These are phyloP conservation scores for Drosophila nigritarsus DNA, from an alignment of 2,888 invertebrate genomes.

Conservation along the genomic window DNA sequence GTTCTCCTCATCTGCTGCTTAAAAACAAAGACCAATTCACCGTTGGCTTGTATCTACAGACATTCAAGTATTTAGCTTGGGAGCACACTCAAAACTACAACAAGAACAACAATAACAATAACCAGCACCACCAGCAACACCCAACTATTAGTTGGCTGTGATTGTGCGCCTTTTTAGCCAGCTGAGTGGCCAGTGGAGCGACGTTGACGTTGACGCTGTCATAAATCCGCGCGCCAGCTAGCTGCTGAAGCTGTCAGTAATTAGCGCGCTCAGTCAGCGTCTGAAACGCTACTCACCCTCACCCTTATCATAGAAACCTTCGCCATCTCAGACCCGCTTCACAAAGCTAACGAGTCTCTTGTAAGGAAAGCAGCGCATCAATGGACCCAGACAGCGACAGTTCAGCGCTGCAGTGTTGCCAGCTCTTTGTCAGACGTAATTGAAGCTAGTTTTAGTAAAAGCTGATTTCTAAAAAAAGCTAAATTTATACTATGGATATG, in stretches of 20 bases:
- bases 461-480: not conserved
- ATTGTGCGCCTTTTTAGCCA: not conserved
- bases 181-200: constrained; percentile 41
- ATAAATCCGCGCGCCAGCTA: constrained; percentile 67
- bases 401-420: constrained; percentile 3
- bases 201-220: constrained; percentile 63
- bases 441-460: constrained; percentile 14
- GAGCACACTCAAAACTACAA: constrained; percentile 30
- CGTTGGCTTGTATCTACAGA: constrained; percentile 32
- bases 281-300: constrained; percentile 31
- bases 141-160: not conserved
- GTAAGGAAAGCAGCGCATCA: constrained; percentile 62
- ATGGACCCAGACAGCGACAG: constrained; percentile 18
- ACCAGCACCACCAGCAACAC: constrained; percentile 8
- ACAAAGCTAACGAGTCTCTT: constrained; percentile 76
- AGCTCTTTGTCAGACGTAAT: not conserved
- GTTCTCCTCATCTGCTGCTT: not conserved
- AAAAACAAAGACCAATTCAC: constrained; percentile 34
- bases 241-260: constrained; percentile 71
- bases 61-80: constrained; percentile 45
- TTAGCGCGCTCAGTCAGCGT: constrained; percentile 65
- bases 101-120: constrained; percentile 13
- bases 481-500: not conserved
- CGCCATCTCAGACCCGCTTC: constrained; percentile 14
- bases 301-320: not conserved